Evolutionary conservation across 2,797 vertebrate genomes (phyloP), one percentile per base, ranked within the genome.

Genomic region (Enteromius radiatus): DNA sequence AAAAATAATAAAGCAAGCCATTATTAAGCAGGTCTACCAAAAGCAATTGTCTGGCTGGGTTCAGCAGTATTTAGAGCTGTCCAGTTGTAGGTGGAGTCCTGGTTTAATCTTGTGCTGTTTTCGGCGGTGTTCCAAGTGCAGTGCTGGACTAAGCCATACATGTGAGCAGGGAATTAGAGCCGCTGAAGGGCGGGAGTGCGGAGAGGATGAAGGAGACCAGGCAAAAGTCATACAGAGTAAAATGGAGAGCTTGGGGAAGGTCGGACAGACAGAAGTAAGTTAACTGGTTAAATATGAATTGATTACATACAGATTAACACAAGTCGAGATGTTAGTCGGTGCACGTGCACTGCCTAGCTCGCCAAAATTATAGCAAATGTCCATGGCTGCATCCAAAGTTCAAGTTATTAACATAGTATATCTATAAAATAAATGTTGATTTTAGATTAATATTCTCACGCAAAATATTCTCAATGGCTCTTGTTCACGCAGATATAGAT

Each of bases 41-140:
- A 15, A 63, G 28, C 28, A 26, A 23, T 8, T 36, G 41, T 64
- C 33, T 41, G 63, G 71, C 56, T 68, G 47, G 17, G 10, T 82
- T 76, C 47, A 56, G 45, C 5, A 67, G 41, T 75, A 49, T 63
- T 81, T 64, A 28, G 59, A 56, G 73, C 7, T 70, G 73, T 56
- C 67, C 43, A 23, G 68, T 9, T 61, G 65, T 81, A 56, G 81
- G 56, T 67, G 38, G 17, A 64, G 33, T 12, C 38, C 76, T 81
- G 88, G 91, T 92, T 93, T 92, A 93, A 86, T 87, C 76, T 84
- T 38, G 70, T 87, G 83, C 70, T 12, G 88, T 91, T 92, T 85
- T 83, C 86, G 87, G 87, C 88, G 83, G 86, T 84, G 84, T 88
- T 85, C 86, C 87, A 88, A 78, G 69, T 85, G 83, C 59, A 41